A percentile compares a stretch with the other conserved stretches of the same genome.
Evolutionary conservation across 2,797 vertebrate species (phyloP).

Genomic region (Tadarida brasiliensis): DNA sequence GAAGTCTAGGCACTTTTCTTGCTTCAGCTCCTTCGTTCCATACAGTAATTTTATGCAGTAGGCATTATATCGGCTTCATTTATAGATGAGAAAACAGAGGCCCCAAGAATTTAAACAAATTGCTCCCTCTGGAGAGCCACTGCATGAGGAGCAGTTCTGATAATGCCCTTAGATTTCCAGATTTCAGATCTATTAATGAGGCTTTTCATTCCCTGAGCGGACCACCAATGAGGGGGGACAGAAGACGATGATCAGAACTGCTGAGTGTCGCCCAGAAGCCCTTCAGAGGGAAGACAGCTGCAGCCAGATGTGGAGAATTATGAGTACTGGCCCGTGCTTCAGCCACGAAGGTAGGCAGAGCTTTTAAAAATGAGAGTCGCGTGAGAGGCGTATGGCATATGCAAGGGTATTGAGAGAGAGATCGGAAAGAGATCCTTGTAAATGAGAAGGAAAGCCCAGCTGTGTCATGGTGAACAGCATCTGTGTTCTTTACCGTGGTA

Average conservation of each 20-base stretch:
- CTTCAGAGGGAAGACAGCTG: not conserved
- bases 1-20: not conserved
- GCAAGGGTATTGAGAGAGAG: not conserved
- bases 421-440: not conserved
- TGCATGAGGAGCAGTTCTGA: not conserved
- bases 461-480: fast-evolving
- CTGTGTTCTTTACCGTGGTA: not conserved
- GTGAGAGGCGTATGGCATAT: not conserved
- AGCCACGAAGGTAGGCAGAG: too few species aligned
- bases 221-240: not conserved
- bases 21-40: not conserved
- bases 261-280: not conserved
- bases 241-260: not conserved
- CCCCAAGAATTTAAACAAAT: not conserved
- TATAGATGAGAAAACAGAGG: not conserved
- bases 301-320: not conserved
- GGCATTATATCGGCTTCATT: not conserved
- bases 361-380: not conserved
- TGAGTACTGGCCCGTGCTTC: too few species aligned
- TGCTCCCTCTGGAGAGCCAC: not conserved
- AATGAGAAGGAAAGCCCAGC: not conserved
- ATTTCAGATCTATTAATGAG: not conserved
- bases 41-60: too few species aligned
- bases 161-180: not conserved
- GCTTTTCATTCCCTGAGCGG: not conserved